Evolutionary conservation across 2,113 vertebrate genomes (phyloP).

Genomic region (Martes martes): DNA sequence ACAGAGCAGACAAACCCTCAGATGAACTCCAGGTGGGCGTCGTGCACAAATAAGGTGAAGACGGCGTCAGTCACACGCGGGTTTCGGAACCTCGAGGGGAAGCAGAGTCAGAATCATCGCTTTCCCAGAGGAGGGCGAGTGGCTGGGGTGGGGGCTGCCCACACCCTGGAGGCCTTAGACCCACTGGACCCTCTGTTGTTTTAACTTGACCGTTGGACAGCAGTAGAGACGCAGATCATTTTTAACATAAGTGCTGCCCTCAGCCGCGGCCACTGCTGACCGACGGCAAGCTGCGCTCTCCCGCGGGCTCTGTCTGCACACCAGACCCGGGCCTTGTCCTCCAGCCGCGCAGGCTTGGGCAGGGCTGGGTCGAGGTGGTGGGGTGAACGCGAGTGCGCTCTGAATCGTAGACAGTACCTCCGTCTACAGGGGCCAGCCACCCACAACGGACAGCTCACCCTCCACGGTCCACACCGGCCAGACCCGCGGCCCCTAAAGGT

Average conservation of each 20-base stretch:
- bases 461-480: accelerated
- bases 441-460: background rate
- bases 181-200: background rate
- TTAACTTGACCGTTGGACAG: background rate
- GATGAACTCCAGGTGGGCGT: background rate
- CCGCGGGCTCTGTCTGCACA: accelerated
- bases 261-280: accelerated
- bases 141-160: background rate
- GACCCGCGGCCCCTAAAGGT: background rate
- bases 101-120: background rate
- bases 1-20: background rate
- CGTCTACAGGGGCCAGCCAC: background rate
- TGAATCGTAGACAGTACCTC: background rate
- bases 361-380: too few relatives aligned
- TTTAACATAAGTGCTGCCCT: background rate
- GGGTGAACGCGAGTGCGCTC: accelerated
- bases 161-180: background rate
- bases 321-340: accelerated
- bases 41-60: accelerated
- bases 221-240: background rate
- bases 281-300: too few relatives aligned
- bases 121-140: background rate
- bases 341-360: accelerated
- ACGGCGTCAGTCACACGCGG: accelerated
- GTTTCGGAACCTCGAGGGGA: background rate